Evolutionary conservation across 2,113 vertebrate genomes (phyloP), one percentile per base, ranked within the genome.

Genomic region (Chrysochloris asiatica): DNA sequence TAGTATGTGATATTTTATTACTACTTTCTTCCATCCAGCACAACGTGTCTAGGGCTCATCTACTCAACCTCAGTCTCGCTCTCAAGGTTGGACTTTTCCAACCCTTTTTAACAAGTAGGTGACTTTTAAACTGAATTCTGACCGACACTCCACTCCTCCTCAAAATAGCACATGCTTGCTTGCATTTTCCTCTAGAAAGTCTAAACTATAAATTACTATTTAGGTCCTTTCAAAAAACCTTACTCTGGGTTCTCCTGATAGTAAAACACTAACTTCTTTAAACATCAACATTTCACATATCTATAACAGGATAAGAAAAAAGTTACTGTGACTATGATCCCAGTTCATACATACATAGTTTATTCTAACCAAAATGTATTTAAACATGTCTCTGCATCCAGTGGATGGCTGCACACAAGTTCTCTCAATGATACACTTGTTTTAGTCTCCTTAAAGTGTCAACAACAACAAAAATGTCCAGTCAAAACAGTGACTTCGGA

Each of bases 81-180:
- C 92, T 93, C 9, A 52, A n/a, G 41, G 22, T 2, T 45, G 36
- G 43, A 59, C 36, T 95, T 96, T 94, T 86, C 95, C 94, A 92
- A 94, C 61, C 65, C 93, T 93, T 92, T 61, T n/a, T 0, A 71
- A 92, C 95, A 96, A 85, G 96, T 95, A 95, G 14, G 33, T 4
- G 63, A 86, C 61, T 96, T 97, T 95, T 89, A 76, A 90, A 83
- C 67, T 78, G 73, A 91, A 85, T 47, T 54, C 73, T 84, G 72
- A 89, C 38, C 84, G 73, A 78, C 12, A 10, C 4, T 19, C 75
- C 38, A n/a, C 24, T 26, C 24, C 63, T 83, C 11, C 54, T 59
- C 43, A 78, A 93, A 94, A 92, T 0, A 36, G 14, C 41, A 26
- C 93, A 52, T 83, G 75, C 89, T 93, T 76, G 8, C 36, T 93